Base-by-base conservation (phyloP, 2,888 invertebrate species). In the Ormyrus nitidulus region DNA sequence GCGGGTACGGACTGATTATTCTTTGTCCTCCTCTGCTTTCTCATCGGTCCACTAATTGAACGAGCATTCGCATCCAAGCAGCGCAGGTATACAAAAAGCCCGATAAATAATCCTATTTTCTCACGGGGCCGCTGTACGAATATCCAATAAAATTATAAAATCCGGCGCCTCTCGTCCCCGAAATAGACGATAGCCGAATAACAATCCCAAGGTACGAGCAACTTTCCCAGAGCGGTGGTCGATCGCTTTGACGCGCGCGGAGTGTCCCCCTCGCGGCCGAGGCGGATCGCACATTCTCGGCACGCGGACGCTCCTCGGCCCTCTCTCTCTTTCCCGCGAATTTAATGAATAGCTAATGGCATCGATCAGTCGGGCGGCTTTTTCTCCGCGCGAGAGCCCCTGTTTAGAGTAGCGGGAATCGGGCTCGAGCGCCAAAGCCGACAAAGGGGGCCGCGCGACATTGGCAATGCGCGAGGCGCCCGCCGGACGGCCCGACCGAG, bases 311-410 rank as follows among this genome's bases (percentile, higher is more conserved):
- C 13, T 6, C 13, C 58, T 19, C 19, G 1, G 0, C 19, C 19
- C 19, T 10, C 19, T 19, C 49, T 5, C 8, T 0, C 54, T 46
- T 8, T 44, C 13, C 51, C 66, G 70, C 77, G 81, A 70, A 74
- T 75, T 71, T 56, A 77, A 68, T 71, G 81, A 81, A 81, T 81
- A 78, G 70, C 75, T 78, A 78, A 81, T 78, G 56, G 46, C 70
- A 62, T 71, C 78, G 77, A 78, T 75, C 78, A 64, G 51, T 56
- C 44, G 62, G 46, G 3, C 13, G 68, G 9, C 44, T 59, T 34
- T 61, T 34, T 19, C 19, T 19, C 44, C 10, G 49, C 8, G 53
- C 19, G 19, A 2, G 19, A 19, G 19, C 19, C 19, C 19, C 19
- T 19, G 19, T 19, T 19, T 19, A 19, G 19, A 19, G 19, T 19